Evolutionary conservation across 2,113 vertebrate genomes (phyloP).

Genomic region (Microcebus murinus): DNA sequence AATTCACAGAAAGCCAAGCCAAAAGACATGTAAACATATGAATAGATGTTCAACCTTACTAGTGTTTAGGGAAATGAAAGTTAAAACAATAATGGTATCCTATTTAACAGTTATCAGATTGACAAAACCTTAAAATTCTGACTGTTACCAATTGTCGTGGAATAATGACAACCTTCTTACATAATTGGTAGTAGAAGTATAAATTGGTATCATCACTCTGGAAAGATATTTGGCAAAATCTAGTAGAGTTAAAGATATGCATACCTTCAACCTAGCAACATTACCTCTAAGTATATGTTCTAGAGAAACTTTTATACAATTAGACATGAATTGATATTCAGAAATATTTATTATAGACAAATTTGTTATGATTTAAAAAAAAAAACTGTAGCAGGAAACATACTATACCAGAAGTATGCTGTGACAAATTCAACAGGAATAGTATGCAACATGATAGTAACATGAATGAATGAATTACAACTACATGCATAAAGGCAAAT

Average conservation of each 20-base stretch:
- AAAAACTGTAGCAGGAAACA: background rate
- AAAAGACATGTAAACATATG: background rate
- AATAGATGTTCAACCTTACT: background rate
- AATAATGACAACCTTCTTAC: background rate
- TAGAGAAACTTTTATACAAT: background rate
- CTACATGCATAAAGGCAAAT: background rate
- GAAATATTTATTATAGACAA: background rate
- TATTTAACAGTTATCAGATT: background rate
- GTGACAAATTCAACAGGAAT: background rate
- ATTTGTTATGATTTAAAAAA: background rate
- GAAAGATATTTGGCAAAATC: conserved; percentile 24
- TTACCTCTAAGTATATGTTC: background rate
- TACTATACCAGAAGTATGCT: background rate
- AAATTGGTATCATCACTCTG: background rate
- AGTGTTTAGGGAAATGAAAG: background rate
- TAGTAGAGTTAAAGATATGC: background rate
- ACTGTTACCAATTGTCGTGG: background rate
- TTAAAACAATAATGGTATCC: background rate
- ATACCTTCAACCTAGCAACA: background rate
- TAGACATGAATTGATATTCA: background rate
- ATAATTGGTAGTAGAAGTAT: background rate
- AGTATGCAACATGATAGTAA: background rate
- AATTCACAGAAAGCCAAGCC: background rate
- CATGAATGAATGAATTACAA: background rate
- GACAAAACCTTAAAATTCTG: background rate